phyloP scores from a whole-genome alignment of 2,797 vertebrate species.

The Pogonophryne albipinna region DNA sequence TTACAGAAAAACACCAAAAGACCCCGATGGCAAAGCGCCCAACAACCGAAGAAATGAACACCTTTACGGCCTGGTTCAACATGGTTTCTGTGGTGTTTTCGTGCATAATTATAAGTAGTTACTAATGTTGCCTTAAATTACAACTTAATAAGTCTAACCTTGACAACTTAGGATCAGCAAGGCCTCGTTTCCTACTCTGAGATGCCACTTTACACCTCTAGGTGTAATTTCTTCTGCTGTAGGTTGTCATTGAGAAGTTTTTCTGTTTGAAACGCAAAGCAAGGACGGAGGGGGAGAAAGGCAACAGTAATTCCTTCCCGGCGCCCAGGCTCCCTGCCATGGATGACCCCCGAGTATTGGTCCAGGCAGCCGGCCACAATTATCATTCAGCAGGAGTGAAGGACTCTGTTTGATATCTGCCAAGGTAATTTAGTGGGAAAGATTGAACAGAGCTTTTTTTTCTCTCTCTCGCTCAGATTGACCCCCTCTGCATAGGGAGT shows the following conservation, averaged over 20 bases:
- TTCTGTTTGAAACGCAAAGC: conserved; percentile 20
- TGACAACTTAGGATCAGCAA: neutral
- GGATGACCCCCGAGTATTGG: conserved; percentile 77
- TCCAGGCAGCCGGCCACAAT: conserved; percentile 76
- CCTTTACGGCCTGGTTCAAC: too few relatives aligned
- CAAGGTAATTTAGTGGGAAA: conserved; percentile 83
- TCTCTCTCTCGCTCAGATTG: conserved; percentile 10
- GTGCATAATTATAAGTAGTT: too few relatives aligned
- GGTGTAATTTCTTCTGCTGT: conserved; percentile 18
- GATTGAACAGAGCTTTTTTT: conserved; percentile 69
- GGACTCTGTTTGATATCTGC: conserved; percentile 83
- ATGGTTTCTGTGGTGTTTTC: too few relatives aligned
- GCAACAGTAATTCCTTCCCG: conserved; percentile 55
- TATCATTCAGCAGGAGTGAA: conserved; percentile 78
- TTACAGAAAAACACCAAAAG: too few relatives aligned
- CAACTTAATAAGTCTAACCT: neutral
- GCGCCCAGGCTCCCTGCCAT: conserved; percentile 56
- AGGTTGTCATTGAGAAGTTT: conserved; percentile 1
- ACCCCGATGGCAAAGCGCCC: too few relatives aligned
- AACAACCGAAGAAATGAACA: too few relatives aligned
- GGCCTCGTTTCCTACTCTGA: conserved; percentile 8
- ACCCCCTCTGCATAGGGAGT: conserved; percentile 64
- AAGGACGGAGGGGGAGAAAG: conserved; percentile 18
- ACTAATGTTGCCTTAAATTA: too few relatives aligned
- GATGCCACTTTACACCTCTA: conserved; percentile 2